A percentile compares a stretch with the other conserved stretches of the same genome.
phyloP scores from a whole-genome alignment of 2,797 vertebrate species.

The Pampus argenteus region DNA sequence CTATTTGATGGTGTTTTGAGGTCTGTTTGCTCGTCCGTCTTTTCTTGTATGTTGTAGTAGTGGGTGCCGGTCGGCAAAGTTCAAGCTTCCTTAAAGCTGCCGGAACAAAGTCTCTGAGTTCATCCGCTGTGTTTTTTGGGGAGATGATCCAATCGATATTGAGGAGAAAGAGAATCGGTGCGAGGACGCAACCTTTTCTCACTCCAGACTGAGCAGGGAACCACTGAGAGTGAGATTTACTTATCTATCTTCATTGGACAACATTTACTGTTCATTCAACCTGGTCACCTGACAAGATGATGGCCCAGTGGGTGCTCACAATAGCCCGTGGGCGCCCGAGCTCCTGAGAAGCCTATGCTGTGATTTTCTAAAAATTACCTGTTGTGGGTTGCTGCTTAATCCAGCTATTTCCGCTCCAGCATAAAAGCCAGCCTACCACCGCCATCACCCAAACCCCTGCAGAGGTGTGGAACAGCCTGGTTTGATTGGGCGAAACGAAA shows the following conservation, averaged over 20 bases:
- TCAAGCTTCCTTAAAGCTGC: not conserved
- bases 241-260: not conserved
- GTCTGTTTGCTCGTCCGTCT: not conserved
- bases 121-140: not conserved
- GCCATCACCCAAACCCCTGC: not conserved
- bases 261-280: not conserved
- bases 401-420: conserved; percentile 27
- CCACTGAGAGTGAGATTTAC: not conserved
- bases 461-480: conserved; percentile 20
- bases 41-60: not conserved
- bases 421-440: not conserved
- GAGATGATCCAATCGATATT: not conserved
- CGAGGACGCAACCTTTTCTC: not conserved
- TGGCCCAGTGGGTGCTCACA: conserved; percentile 1
- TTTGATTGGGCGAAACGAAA: conserved; percentile 31
- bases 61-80: not conserved
- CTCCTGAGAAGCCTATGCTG: not conserved
- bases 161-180: not conserved
- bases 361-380: conserved; percentile 40
- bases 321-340: not conserved
- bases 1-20: not conserved
- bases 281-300: not conserved
- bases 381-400: conserved; percentile 34
- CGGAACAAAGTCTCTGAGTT: not conserved
- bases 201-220: not conserved